Conservation (phyloP, 2,888 invertebrate species). For the Ochlodes sylvanus region DNA sequence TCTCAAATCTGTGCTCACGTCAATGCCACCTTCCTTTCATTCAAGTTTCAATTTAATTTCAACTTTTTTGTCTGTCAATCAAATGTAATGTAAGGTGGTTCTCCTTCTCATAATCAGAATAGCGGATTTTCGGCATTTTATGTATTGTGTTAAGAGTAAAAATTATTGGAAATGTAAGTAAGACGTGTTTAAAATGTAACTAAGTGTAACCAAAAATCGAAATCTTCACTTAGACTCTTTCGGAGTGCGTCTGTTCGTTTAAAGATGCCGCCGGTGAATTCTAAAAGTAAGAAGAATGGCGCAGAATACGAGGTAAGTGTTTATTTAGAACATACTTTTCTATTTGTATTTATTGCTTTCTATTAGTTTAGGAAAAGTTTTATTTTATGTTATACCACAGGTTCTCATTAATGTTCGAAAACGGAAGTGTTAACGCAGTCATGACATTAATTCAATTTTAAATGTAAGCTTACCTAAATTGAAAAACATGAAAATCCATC, state of each 20-base stretch:
- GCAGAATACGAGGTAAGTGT: constrained; percentile 80
- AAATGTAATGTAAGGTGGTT: constrained; percentile 4
- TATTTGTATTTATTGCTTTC: constrained; percentile 43
- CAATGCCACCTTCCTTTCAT: constrained; percentile 6
- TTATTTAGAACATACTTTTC: constrained; percentile 42
- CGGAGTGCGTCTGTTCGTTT: constrained; percentile 5
- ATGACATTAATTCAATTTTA: no score
- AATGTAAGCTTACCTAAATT: no score
- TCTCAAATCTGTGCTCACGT: background rate
- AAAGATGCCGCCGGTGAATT: constrained; percentile 79
- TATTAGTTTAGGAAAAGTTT: constrained; percentile 29
- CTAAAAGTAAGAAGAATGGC: constrained; percentile 76
- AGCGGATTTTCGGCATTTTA: constrained; percentile 54
- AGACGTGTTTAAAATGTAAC: constrained; percentile 42
- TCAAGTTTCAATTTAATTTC: constrained; percentile 10
- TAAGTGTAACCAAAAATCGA: constrained; percentile 26
- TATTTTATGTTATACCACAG: no score
- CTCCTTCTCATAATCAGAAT: no score
- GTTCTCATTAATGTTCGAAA: no score
- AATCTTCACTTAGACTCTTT: constrained; percentile 22
- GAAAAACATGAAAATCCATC: no score
- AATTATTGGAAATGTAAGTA: constrained; percentile 34
- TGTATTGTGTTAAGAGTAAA: constrained; percentile 42
- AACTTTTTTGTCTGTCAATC: constrained; percentile 10
- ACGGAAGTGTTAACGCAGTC: no score